Conservation (phyloP, 92 coral and sea anemone species). For the Zoanthus gigantus region DNA sequence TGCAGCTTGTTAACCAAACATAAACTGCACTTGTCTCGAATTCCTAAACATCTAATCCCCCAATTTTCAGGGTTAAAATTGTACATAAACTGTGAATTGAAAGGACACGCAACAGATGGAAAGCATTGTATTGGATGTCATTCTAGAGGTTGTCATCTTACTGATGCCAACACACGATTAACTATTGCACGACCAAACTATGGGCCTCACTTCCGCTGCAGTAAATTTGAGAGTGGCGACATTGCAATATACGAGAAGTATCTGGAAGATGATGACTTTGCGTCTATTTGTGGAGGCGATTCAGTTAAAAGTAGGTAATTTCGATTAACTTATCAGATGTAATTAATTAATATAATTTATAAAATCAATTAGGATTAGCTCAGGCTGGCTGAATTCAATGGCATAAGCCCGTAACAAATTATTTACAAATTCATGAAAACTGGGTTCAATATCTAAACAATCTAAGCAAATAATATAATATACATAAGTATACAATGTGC, state of each 20-base stretch:
- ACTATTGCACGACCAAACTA: slow-evolving; percentile 92
- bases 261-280: slow-evolving; percentile 76
- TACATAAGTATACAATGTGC: too few species aligned
- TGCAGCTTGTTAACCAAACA: too few species aligned
- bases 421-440: too few species aligned
- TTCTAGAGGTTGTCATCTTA: slow-evolving; percentile 87
- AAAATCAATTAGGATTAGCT: too few species aligned
- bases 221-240: slow-evolving; percentile 96
- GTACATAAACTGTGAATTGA: slow-evolving; percentile 91
- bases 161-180: slow-evolving; percentile 89
- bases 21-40: not conserved
- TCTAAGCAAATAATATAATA: too few species aligned
- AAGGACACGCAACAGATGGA: slow-evolving; percentile 74
- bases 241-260: slow-evolving; percentile 89
- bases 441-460: too few species aligned
- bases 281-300: slow-evolving; percentile 79
- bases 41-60: not conserved
- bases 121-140: slow-evolving; percentile 95
- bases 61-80: slow-evolving; percentile 77
- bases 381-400: too few species aligned
- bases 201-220: slow-evolving; percentile 92
- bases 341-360: too few species aligned
- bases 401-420: too few species aligned
- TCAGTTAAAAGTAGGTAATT: slow-evolving; percentile 17
- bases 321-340: too few species aligned